A percentile compares a stretch with the other conserved stretches of the same genome.
phyloP scores from a whole-genome alignment of 1,140 invertebrate genomes.

The Scaptomyza graminum region DNA sequence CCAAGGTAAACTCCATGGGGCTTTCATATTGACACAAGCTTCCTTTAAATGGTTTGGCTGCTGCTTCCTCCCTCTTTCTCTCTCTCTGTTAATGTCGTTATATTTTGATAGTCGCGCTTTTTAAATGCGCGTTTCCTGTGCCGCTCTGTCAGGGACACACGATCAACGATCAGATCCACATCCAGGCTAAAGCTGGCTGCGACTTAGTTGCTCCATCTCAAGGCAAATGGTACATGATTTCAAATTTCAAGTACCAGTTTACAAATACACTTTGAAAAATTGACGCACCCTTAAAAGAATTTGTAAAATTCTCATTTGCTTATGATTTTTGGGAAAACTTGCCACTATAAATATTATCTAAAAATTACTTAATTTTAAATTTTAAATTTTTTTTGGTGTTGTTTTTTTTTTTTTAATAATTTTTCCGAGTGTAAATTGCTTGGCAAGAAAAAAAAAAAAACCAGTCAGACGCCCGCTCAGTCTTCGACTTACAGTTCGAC shows the following conservation, averaged over 20 bases:
- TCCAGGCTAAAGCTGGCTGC: conserved; percentile 30
- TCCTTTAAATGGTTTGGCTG: conserved; percentile 57
- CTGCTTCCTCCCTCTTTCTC: conserved; percentile 9
- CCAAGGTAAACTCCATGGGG: conserved; percentile 60
- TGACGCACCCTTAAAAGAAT: too few relatives aligned
- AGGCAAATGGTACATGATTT: conserved; percentile 83
- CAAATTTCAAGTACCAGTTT: conserved; percentile 83
- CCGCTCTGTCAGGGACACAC: conserved; percentile 75
- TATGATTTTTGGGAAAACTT: too few relatives aligned
- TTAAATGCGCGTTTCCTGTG: conserved; percentile 81
- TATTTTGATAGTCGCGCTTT: conserved; percentile 77
- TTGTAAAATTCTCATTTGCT: too few relatives aligned
- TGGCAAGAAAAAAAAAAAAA: neutral
- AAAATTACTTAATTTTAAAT: too few relatives aligned
- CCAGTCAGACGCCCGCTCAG: conserved; percentile 1
- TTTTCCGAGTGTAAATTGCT: neutral
- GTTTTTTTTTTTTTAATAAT: neutral
- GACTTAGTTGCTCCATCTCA: conserved; percentile 47
- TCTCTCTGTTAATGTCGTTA: conserved; percentile 67
- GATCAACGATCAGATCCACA: conserved; percentile 50
- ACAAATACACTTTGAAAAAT: conserved; percentile 60
- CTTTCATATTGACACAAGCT: conserved; percentile 76
- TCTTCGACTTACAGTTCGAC: conserved; percentile 1
- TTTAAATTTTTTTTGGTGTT: neutral
- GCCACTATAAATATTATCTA: too few relatives aligned